phyloP scores from a whole-genome alignment of 2,113 vertebrate species.

The Charadrius vociferus region DNA sequence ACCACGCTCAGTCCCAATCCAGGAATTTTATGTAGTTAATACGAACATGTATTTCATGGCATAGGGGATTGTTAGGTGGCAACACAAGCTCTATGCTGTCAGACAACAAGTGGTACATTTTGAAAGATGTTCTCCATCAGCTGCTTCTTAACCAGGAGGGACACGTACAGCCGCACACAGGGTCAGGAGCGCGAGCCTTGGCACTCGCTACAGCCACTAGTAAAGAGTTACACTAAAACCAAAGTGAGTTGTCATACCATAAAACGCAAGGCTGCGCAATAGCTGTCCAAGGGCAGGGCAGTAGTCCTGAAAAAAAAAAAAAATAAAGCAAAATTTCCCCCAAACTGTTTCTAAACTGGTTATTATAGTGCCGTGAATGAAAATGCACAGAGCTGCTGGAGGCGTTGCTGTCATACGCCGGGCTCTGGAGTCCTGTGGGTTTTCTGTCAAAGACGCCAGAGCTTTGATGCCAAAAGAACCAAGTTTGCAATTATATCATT shows the following conservation, averaged over 20 bases:
- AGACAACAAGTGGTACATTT: neutral
- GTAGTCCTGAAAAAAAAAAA: neutral
- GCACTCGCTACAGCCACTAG: neutral
- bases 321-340: neutral
- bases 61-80: neutral
- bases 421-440: neutral
- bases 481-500: neutral
- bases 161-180: rapidly evolving
- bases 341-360: neutral
- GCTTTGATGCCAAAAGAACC: neutral
- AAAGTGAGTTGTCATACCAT: neutral
- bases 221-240: neutral
- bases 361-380: neutral
- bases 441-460: neutral
- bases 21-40: neutral
- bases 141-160: neutral
- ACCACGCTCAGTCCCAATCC: rapidly evolving
- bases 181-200: rapidly evolving
- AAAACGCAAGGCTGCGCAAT: neutral
- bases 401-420: neutral
- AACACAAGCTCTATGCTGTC: neutral
- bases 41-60: neutral
- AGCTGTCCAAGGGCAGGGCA: neutral
- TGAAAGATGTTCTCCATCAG: neutral
- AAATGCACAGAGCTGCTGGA: neutral